Conservation (phyloP, 2,888 invertebrate genomes). For the Helicoverpa assulta region DNA sequence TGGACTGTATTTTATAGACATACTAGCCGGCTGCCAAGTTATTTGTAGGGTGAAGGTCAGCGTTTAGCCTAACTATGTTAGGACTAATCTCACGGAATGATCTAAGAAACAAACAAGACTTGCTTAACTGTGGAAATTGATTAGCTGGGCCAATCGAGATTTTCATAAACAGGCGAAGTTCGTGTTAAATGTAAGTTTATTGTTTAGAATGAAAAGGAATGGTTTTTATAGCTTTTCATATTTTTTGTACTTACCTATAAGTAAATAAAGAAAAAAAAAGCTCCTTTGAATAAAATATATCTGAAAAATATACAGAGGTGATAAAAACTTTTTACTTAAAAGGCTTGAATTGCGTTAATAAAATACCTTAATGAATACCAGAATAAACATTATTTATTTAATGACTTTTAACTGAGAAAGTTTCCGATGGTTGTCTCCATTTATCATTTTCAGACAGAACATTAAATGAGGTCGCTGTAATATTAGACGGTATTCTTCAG, state of each 20-base stretch:
- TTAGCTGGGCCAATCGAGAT: conserved; percentile 32
- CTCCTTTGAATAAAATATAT: too few species aligned
- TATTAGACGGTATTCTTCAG: conserved; percentile 29
- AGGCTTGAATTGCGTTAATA: too few species aligned
- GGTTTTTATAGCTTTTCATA: background rate
- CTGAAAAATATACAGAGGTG: too few species aligned
- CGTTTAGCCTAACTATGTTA: conserved; percentile 28
- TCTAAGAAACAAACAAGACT: conserved; percentile 54
- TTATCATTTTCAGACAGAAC: conserved; percentile 38
- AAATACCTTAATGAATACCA: too few species aligned
- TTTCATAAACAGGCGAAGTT: conserved; percentile 39
- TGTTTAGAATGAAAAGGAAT: background rate
- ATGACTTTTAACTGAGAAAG: conserved; percentile 8
- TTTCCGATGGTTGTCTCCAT: conserved; percentile 18
- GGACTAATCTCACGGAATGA: conserved; percentile 61
- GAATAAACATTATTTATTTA: background rate
- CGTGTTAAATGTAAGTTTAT: conserved; percentile 2
- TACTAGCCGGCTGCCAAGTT: conserved; percentile 41
- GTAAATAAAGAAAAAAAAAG: background rate
- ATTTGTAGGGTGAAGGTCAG: conserved; percentile 47
- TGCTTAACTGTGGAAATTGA: conserved; percentile 41
- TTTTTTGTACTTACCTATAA: too few species aligned
- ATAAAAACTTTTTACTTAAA: too few species aligned
- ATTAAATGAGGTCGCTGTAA: conserved; percentile 42
- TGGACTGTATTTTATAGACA: conserved; percentile 21